A percentile compares a stretch with the other conserved stretches of the same genome.
Conservation (phyloP, 2,113 vertebrate species). For the Podarcis muralis region DNA sequence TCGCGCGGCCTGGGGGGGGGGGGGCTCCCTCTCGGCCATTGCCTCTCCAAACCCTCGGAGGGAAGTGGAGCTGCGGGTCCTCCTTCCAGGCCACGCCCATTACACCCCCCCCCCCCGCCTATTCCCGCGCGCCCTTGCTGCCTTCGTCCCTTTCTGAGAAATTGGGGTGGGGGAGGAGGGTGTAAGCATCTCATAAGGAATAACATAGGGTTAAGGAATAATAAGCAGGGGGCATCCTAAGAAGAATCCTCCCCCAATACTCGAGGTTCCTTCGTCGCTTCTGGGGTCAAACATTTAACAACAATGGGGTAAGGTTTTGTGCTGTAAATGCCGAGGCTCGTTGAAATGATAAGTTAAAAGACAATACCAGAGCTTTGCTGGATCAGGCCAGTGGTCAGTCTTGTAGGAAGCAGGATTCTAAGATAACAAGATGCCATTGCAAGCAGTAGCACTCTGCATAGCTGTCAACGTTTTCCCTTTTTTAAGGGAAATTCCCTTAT, state of each 20-base stretch:
- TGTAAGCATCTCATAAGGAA: background rate
- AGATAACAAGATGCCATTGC: background rate
- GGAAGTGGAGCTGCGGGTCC: background rate
- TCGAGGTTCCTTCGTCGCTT: no score
- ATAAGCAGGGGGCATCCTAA: no score
- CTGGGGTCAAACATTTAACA: background rate
- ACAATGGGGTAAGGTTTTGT: background rate
- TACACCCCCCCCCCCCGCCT: background rate
- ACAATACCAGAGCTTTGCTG: background rate
- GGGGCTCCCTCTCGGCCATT: background rate
- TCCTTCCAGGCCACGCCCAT: background rate
- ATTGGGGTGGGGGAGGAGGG: no score
- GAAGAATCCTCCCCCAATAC: background rate
- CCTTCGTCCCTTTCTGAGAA: background rate
- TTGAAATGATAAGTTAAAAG: background rate
- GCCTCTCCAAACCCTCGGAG: background rate
- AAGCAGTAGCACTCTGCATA: background rate
- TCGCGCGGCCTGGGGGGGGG: background rate
- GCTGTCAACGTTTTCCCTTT: no score
- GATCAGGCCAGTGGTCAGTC: no score
- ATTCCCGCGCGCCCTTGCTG: background rate
- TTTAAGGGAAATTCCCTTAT: no score
- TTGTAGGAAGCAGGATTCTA: background rate
- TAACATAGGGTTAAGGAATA: background rate
- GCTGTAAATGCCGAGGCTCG: background rate